Conservation (phyloP, 2,797 vertebrate species). For the Galaxias olidus region DNA sequence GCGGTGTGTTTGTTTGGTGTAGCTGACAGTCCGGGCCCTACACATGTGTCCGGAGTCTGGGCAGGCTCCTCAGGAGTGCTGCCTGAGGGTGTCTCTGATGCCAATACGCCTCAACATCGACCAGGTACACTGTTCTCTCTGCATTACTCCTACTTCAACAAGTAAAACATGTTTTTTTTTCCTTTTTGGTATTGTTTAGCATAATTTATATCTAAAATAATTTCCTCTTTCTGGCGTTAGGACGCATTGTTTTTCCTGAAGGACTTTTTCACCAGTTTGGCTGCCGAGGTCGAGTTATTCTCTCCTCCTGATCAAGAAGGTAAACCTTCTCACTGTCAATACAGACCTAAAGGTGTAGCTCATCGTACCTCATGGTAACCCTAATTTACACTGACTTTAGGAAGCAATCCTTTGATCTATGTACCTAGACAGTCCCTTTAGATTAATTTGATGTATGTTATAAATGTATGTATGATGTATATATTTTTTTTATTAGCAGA, state of each 20-base stretch:
- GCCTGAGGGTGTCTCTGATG: slow-evolving; percentile 92
- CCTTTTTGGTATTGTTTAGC: no score
- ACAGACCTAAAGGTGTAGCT: no score
- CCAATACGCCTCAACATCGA: slow-evolving; percentile 98
- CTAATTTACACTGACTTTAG: no score
- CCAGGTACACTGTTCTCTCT: slow-evolving; percentile 76
- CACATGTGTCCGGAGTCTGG: slow-evolving; percentile 93
- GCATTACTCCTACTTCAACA: no score
- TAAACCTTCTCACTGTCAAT: slow-evolving; percentile 47
- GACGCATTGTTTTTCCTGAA: slow-evolving; percentile 98
- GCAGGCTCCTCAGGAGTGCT: slow-evolving; percentile 92
- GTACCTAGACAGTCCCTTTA: no score
- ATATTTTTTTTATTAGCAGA: no score
- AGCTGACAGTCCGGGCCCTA: slow-evolving; percentile 91
- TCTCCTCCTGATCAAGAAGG: slow-evolving; percentile 93
- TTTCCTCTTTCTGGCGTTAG: slow-evolving; percentile 61
- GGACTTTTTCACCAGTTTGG: slow-evolving; percentile 94
- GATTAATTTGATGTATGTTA: no score
- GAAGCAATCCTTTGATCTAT: no score
- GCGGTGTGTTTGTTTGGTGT: slow-evolving; percentile 13
- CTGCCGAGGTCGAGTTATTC: slow-evolving; percentile 92
- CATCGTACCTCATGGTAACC: no score
- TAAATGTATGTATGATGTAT: no score
- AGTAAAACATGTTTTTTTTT: no score
- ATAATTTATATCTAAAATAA: background rate